Conservation (phyloP, 2,888 invertebrate species). For the Diogma glabrata region DNA sequence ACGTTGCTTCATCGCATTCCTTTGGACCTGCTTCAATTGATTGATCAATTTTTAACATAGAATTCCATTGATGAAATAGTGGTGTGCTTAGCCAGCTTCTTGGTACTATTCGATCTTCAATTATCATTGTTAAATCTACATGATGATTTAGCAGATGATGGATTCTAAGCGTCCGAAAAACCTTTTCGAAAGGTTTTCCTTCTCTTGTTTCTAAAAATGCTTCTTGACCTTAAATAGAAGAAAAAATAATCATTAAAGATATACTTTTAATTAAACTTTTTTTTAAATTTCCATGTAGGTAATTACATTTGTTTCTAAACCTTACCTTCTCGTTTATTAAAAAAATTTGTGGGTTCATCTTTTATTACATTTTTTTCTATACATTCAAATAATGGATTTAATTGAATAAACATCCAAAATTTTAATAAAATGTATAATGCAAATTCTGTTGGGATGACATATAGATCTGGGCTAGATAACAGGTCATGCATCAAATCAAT, state of each 20-base stretch:
- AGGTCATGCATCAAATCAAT: slow-evolving; percentile 52
- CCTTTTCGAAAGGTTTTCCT: slow-evolving; percentile 46
- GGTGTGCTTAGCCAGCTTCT: slow-evolving; percentile 51
- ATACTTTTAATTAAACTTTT: too few species aligned
- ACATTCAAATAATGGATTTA: slow-evolving; percentile 40
- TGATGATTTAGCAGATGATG: slow-evolving; percentile 58
- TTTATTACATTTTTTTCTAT: slow-evolving; percentile 21
- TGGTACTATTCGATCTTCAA: slow-evolving; percentile 58
- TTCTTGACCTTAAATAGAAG: slow-evolving; percentile 27
- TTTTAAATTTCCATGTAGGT: too few species aligned
- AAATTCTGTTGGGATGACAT: slow-evolving; percentile 68
- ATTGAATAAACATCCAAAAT: slow-evolving; percentile 51
- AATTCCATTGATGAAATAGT: slow-evolving; percentile 56
- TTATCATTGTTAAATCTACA: slow-evolving; percentile 53
- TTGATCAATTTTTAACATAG: slow-evolving; percentile 55
- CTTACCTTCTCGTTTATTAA: slow-evolving; percentile 22
- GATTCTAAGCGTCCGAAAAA: slow-evolving; percentile 52
- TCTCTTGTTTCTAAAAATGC: slow-evolving; percentile 48
- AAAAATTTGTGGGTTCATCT: slow-evolving; percentile 27
- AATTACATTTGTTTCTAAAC: too few species aligned
- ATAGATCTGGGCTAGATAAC: slow-evolving; percentile 50
- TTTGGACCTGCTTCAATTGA: slow-evolving; percentile 49
- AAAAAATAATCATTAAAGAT: background rate
- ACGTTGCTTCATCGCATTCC: slow-evolving; percentile 35
- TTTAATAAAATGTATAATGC: slow-evolving; percentile 59